phyloP scores from a whole-genome alignment of 2,113 vertebrate genomes.

The Dipodomys stephensi region DNA sequence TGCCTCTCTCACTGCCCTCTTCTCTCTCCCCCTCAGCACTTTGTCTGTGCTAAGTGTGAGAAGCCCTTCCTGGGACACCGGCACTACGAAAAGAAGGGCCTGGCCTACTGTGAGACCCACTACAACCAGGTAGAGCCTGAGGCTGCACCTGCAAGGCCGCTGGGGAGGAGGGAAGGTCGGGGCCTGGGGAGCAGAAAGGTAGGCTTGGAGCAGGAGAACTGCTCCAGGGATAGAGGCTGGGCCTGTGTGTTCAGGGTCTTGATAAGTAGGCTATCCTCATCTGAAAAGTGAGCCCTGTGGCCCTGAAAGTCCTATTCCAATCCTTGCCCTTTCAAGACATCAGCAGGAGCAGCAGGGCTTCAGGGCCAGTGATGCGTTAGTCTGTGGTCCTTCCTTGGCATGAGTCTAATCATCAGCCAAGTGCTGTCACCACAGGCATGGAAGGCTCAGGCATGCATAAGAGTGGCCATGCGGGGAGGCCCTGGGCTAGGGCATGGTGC shows the following conservation, averaged over 20 bases:
- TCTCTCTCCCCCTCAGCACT: slow-evolving; percentile 82
- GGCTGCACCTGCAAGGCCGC: accelerated
- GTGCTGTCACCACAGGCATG: background rate
- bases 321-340: background rate
- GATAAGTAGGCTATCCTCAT: background rate
- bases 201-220: background rate
- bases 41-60: slow-evolving; percentile 90
- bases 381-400: no score
- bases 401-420: background rate
- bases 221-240: accelerated
- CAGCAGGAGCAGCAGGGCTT: background rate
- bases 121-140: slow-evolving; percentile 87
- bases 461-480: background rate
- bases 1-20: accelerated
- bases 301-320: no score
- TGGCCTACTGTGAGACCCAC: slow-evolving; percentile 90
- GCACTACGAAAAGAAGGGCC: slow-evolving; percentile 90
- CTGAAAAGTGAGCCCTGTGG: background rate
- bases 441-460: slow-evolving; percentile 59
- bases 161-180: accelerated
- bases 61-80: slow-evolving; percentile 89
- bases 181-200: accelerated
- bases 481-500: accelerated
- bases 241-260: background rate
- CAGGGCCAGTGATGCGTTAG: background rate